These are phyloP conservation scores for Procambarus virginalis DNA, from an alignment of 1,140 invertebrate genomes.

Conservation along the genomic window DNA sequence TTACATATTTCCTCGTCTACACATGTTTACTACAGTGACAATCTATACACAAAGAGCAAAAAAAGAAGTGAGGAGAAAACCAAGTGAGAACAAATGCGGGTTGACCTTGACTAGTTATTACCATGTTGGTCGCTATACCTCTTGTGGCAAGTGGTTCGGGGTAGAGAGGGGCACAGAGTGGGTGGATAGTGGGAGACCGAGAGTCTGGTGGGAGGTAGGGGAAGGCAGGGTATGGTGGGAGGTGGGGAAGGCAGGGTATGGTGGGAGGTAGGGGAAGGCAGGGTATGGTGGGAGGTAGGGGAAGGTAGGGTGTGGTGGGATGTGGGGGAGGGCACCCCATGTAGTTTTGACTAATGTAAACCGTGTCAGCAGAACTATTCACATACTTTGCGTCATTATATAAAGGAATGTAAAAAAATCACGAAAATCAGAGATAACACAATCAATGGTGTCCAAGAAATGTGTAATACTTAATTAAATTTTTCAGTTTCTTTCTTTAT, in stretches of 20 bases:
- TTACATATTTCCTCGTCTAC: background rate
- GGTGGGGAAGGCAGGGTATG: background rate
- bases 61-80: background rate
- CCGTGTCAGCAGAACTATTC: too few species aligned
- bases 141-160: background rate
- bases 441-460: too few species aligned
- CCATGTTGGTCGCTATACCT: background rate
- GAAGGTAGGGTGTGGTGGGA: too few species aligned
- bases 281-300: background rate
- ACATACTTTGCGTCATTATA: too few species aligned
- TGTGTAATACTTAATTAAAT: too few species aligned
- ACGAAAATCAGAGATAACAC: too few species aligned
- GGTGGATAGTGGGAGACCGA: background rate
- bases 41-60: constrained; percentile 1
- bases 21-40: background rate
- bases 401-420: too few species aligned
- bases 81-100: constrained; percentile 21
- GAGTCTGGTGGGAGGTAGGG: background rate
- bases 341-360: too few species aligned
- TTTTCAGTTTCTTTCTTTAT: too few species aligned
- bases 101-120: constrained; percentile 21
- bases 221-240: background rate
- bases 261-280: background rate
- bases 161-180: background rate
- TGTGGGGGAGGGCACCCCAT: background rate